Conservation (phyloP, 1,140 invertebrate species). For the Heliconius melpomene region DNA sequence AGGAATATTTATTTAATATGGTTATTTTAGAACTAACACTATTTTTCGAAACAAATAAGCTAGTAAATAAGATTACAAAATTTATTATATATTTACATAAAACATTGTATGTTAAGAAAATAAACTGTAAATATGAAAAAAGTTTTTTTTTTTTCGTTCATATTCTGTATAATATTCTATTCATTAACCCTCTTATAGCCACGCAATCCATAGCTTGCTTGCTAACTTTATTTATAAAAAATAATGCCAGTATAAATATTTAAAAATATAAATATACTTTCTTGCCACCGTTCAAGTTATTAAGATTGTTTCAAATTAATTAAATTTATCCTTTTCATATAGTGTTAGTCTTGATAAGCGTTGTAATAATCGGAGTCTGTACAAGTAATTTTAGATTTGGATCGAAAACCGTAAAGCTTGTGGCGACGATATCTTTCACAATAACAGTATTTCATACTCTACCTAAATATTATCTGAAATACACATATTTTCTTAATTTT, state of each 20-base stretch:
- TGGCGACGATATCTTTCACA: conserved; percentile 26
- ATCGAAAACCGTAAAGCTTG: conserved; percentile 67
- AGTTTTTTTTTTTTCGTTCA: too few relatives aligned
- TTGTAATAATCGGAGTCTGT: conserved; percentile 42
- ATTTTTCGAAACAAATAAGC: too few relatives aligned
- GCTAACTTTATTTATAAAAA: too few relatives aligned
- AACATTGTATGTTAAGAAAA: too few relatives aligned
- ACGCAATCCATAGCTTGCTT: background rate
- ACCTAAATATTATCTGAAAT: background rate
- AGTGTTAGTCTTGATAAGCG: conserved; percentile 30
- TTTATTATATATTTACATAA: too few relatives aligned
- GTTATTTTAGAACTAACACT: too few relatives aligned
- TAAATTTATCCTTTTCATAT: conserved; percentile 10
- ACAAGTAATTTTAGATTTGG: conserved; percentile 74
- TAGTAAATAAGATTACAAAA: too few relatives aligned
- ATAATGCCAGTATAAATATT: background rate
- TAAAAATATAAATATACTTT: background rate
- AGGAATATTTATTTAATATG: background rate
- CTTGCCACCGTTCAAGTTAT: background rate
- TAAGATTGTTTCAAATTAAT: conserved; percentile 29
- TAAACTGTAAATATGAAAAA: too few relatives aligned
- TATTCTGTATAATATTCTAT: too few relatives aligned
- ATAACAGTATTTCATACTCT: background rate
- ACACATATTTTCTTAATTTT: too few relatives aligned
- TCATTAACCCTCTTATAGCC: too few relatives aligned